Base-by-base conservation (phyloP, 2,797 vertebrate species). In the Acanthurus leucopareius region DNA sequence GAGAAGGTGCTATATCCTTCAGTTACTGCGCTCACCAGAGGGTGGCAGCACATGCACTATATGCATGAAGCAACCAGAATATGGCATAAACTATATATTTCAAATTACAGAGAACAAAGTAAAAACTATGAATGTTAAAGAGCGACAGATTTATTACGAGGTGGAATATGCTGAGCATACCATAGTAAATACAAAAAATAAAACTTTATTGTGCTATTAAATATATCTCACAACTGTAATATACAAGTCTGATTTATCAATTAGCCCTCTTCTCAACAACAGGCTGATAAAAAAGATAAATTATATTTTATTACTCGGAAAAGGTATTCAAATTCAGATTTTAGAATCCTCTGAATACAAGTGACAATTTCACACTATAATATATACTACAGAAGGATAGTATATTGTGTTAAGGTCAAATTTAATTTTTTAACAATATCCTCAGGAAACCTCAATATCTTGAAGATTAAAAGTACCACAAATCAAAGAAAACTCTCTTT, bases 401-500 rank as follows among this genome's bases (percentile, higher is more conserved):
- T 57, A 32, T 35, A 40, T 8, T 40, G 19, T 6, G 35, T 5
- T 35, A n/a, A 8, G 14, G 20, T 42, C 5, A 17, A 2, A 52
- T n/a, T 38, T n/a, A 62, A 28, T 52, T 52, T 32, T 53, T 59
- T 5, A 63, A 49, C 15, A 57, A 45, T 14, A 7, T 48, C 10
- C 11, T 7, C 47, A 20, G 0, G 0, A 63, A 11, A 6, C 20
- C 10, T 75, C 16, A 42, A 8, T 35, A 40, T 79, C 1, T 59
- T 19, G 8, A 62, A 0, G 10, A 62, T 22, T 32, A 22, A 64
- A 35, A 25, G 13, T 0, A 19, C 1, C 1, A 54, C 77, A 68
- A 16, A 56, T 69, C 3, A 35, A 51, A 71, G 44, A 28, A 60
- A 14, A 40, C 5, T 5, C 11, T 51, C 16, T 68, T 89, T 87